Percentiles rank a stretch among this genome's conserved stretches.
Conservation (phyloP, 1,140 invertebrate genomes). For the Caenorhabditis remanei region DNA sequence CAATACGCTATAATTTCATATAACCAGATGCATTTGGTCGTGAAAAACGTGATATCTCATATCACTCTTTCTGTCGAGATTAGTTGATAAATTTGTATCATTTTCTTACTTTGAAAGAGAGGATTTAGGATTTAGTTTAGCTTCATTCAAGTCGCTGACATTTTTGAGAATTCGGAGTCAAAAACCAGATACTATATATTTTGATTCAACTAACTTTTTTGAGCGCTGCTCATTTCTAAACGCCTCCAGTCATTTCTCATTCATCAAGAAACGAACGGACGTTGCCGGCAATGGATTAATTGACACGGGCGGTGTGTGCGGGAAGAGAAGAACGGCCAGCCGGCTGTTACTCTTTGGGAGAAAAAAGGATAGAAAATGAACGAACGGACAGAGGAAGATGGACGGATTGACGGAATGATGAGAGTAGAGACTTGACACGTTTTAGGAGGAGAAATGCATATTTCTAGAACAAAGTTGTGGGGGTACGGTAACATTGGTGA, state of each 20-base stretch:
- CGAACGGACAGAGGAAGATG: not conserved
- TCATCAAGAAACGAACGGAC: no score
- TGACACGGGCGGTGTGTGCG: conserved; percentile 37
- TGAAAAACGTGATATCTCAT: conserved; percentile 13
- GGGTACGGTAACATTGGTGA: no score
- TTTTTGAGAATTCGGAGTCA: no score
- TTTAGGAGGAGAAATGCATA: not conserved
- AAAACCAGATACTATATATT: no score
- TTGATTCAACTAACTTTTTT: no score
- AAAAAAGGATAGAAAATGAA: not conserved
- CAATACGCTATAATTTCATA: not conserved
- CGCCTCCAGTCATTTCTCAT: no score
- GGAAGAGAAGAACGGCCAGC: not conserved
- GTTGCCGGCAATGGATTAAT: not conserved
- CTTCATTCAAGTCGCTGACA: no score
- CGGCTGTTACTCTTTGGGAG: not conserved
- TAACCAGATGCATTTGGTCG: not conserved
- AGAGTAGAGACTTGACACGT: conserved; percentile 15
- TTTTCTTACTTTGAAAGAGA: no score
- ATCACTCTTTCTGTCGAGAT: not conserved
- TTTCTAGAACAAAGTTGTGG: no score
- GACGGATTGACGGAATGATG: not conserved
- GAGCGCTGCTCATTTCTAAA: no score
- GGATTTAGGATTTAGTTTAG: no score
- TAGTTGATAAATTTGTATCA: not conserved